Conservation (phyloP, 2,113 vertebrate genomes). For the Barbus barbus region DNA sequence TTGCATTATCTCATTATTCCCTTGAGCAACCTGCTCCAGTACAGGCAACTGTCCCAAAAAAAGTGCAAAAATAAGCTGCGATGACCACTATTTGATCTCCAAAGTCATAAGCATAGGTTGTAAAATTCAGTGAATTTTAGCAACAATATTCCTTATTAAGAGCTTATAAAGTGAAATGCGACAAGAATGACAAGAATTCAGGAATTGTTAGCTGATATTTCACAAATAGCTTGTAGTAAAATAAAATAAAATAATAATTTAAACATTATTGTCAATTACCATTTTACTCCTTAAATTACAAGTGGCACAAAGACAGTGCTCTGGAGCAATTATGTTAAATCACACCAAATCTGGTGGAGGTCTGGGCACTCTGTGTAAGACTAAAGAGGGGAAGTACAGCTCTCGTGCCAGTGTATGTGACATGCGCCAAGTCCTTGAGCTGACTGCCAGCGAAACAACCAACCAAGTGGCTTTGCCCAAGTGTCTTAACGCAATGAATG, state of each 20-base stretch:
- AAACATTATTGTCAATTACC: too few relatives aligned
- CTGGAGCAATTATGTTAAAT: constrained; percentile 16
- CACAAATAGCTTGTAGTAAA: too few relatives aligned
- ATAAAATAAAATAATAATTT: too few relatives aligned
- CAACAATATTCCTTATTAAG: neutral
- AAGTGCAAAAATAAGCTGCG: neutral
- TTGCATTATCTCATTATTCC: too few relatives aligned
- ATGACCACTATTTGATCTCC: too few relatives aligned
- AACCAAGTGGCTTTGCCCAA: constrained; percentile 48
- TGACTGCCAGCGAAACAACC: constrained; percentile 46
- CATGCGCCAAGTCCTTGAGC: constrained; percentile 45
- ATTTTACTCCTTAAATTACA: neutral
- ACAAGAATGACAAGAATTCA: neutral
- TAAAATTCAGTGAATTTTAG: neutral
- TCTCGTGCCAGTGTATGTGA: constrained; percentile 33
- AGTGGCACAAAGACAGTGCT: neutral
- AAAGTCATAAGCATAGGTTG: neutral
- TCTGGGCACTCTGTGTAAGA: constrained; percentile 35
- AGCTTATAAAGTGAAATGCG: neutral
- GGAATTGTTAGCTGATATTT: too few relatives aligned
- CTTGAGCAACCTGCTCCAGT: too few relatives aligned
- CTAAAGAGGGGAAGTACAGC: constrained; percentile 10
- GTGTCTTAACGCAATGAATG: constrained; percentile 8
- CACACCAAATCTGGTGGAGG: constrained; percentile 26
- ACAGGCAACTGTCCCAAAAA: neutral